phyloP scores from a whole-genome alignment of 2,797 vertebrate species.

The Gobio occitaniae region DNA sequence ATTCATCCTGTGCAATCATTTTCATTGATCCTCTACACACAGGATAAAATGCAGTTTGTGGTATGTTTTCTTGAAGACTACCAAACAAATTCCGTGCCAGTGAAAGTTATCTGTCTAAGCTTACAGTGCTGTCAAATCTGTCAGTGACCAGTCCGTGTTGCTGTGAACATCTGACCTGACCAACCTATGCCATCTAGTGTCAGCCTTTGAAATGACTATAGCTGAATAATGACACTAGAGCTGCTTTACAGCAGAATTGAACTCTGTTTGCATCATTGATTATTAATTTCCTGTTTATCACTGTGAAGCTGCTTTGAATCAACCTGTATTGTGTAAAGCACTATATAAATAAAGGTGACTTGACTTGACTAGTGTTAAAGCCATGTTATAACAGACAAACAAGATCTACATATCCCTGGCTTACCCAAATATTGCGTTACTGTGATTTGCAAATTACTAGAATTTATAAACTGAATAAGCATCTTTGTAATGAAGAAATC shows the following conservation, averaged over 20 bases:
- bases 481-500: not conserved
- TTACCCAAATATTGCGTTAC: not conserved
- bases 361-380: not conserved
- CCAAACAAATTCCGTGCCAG: not conserved
- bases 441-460: not conserved
- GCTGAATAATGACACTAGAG: not conserved
- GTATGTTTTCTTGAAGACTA: too few species aligned
- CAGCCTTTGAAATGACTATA: not conserved
- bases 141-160: not conserved
- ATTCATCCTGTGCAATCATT: too few species aligned
- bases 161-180: not conserved
- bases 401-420: not conserved
- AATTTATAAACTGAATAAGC: not conserved
- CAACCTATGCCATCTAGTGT: not conserved
- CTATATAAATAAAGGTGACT: not conserved
- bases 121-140: not conserved
- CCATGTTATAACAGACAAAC: not conserved
- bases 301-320: not conserved
- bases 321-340: not conserved
- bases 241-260: not conserved
- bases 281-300: not conserved
- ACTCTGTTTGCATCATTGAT: not conserved
- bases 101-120: not conserved
- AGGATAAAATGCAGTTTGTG: too few species aligned
- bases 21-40: too few species aligned